Percentiles rank a stretch among this genome's conserved stretches.
Conservation (phyloP, 2,888 invertebrate species). For the Boloria selene region DNA sequence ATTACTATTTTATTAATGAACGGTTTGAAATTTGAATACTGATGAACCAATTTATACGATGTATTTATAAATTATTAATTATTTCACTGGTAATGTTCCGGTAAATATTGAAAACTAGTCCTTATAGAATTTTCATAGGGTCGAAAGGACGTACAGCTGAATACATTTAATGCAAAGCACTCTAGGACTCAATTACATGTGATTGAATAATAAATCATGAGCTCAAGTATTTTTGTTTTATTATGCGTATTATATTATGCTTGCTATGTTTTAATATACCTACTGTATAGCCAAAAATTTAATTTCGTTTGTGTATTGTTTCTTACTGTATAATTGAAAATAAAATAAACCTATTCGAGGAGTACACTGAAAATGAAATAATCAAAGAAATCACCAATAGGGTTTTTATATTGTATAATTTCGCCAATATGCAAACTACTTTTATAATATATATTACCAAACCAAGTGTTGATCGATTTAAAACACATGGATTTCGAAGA, state of each 20-base stretch:
- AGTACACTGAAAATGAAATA: no score
- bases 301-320: not conserved
- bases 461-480: no score
- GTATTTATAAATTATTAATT: not conserved
- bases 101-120: slow-evolving; percentile 19
- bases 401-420: no score
- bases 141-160: slow-evolving; percentile 43
- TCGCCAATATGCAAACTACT: no score
- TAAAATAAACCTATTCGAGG: no score
- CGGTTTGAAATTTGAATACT: no score
- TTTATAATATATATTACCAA: no score
- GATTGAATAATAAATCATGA: slow-evolving; percentile 55
- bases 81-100: slow-evolving; percentile 1
- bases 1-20: no score
- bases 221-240: slow-evolving; percentile 57
- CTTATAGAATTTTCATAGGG: slow-evolving; percentile 41
- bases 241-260: slow-evolving; percentile 46
- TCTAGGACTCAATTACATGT: slow-evolving; percentile 56
- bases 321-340: not conserved
- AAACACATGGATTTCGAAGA: no score
- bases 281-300: not conserved
- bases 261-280: not conserved
- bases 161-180: slow-evolving; percentile 48
- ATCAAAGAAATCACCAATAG: no score
- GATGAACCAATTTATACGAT: slow-evolving; percentile 1